Evolutionary conservation across 2,797 vertebrate species (phyloP).

Genomic region (Sebastes vulpes): DNA sequence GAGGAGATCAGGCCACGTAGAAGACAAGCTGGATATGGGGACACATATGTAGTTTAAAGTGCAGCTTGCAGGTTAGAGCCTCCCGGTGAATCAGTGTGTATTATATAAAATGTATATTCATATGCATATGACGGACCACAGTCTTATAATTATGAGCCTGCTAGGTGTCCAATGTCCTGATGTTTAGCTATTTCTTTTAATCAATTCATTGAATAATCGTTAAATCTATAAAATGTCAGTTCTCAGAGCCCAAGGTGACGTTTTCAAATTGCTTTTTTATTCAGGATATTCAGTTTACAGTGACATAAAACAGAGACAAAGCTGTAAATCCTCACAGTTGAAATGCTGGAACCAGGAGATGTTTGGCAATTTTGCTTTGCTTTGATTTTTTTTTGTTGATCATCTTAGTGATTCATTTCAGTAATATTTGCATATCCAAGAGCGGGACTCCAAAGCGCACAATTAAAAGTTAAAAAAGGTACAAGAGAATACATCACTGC

Average conservation of each 20-base stretch:
- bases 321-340: neutral
- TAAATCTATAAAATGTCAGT: neutral
- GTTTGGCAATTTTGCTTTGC: too few species aligned
- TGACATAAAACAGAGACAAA: neutral
- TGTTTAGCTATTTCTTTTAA: too few species aligned
- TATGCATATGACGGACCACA: too few species aligned
- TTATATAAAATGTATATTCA: too few species aligned
- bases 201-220: neutral
- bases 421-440: neutral
- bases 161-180: too few species aligned
- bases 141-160: too few species aligned
- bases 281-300: neutral
- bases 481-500: neutral
- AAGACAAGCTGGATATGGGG: neutral
- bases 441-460: neutral
- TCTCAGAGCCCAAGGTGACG: neutral
- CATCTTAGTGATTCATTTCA: neutral
- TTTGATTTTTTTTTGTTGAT: too few species aligned
- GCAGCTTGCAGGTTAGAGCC: too few species aligned
- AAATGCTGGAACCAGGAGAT: too few species aligned
- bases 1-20: neutral
- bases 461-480: neutral
- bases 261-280: neutral
- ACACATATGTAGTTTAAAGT: neutral
- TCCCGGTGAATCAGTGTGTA: too few species aligned